phyloP scores from a whole-genome alignment of 2,888 invertebrate genomes.

The Phragmatobia fuliginosa region DNA sequence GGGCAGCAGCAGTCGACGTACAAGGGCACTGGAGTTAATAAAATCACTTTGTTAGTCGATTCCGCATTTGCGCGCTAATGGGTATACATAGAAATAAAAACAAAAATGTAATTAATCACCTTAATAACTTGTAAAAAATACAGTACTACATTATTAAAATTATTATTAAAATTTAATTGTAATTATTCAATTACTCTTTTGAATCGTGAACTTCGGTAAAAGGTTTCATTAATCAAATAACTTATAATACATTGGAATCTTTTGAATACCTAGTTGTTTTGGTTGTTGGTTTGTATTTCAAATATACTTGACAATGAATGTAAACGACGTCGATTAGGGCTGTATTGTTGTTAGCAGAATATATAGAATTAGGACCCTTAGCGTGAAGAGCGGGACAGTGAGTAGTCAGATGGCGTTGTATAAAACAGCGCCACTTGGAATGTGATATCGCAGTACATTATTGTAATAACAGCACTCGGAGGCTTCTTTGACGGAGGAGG shows the following conservation, averaged over 20 bases:
- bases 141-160: slow-evolving; percentile 17
- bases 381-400: slow-evolving; percentile 26
- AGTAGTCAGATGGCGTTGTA: slow-evolving; percentile 40
- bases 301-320: slow-evolving; percentile 19
- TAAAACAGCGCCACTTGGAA: slow-evolving; percentile 68
- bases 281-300: slow-evolving; percentile 26
- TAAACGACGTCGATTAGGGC: slow-evolving; percentile 9
- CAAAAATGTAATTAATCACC: slow-evolving; percentile 24
- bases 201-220: slow-evolving; percentile 23
- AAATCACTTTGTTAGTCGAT: slow-evolving; percentile 75
- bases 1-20: slow-evolving; percentile 57
- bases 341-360: slow-evolving; percentile 18
- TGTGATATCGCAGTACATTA: slow-evolving; percentile 80
- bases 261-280: slow-evolving; percentile 24
- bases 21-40: slow-evolving; percentile 64
- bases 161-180: slow-evolving; percentile 25
- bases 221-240: slow-evolving; percentile 39
- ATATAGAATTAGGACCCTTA: slow-evolving; percentile 23
- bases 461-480: slow-evolving; percentile 82
- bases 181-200: slow-evolving; percentile 19
- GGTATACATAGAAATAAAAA: slow-evolving; percentile 20
- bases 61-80: slow-evolving; percentile 47
- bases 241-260: slow-evolving; percentile 28
- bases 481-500: slow-evolving; percentile 78
- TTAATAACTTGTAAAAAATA: slow-evolving; percentile 22